Conservation (phyloP, 2,888 invertebrate species). For the Carterocephalus palaemon region DNA sequence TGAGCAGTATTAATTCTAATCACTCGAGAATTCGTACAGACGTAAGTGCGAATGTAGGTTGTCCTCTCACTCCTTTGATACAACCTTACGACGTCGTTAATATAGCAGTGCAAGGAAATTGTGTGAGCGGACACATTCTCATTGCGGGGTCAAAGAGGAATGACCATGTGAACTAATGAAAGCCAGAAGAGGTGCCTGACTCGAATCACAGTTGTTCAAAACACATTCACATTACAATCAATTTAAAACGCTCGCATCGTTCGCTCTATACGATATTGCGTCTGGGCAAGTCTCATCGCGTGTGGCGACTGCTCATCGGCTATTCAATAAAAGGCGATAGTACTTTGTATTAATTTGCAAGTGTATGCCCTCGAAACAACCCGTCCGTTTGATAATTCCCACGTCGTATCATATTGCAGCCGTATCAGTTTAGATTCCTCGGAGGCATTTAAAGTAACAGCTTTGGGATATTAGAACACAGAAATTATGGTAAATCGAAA, state of each 20-base stretch:
- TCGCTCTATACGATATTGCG: conserved; percentile 56
- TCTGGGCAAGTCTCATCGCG: conserved; percentile 59
- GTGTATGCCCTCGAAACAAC: conserved; percentile 23
- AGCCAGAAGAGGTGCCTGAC: conserved; percentile 60
- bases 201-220: conserved; percentile 68
- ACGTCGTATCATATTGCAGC: conserved; percentile 20
- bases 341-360: conserved; percentile 28
- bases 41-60: conserved; percentile 1
- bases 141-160: conserved; percentile 71
- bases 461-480: conserved; percentile 19
- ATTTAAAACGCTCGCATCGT: conserved; percentile 65
- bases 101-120: conserved; percentile 45
- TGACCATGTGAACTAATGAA: conserved; percentile 71
- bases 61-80: conserved; percentile 17
- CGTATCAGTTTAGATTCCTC: conserved; percentile 21
- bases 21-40: not conserved
- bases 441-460: conserved; percentile 17
- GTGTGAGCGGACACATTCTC: conserved; percentile 43
- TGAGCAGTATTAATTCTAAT: conserved; percentile 6
- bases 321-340: conserved; percentile 56
- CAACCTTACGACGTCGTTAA: conserved; percentile 56
- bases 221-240: conserved; percentile 72
- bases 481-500: conserved; percentile 13
- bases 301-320: conserved; percentile 57
- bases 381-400: conserved; percentile 22